These are phyloP conservation scores for Balaeniceps rex DNA, from an alignment of 2,113 vertebrate genomes.

Conservation along the genomic window DNA sequence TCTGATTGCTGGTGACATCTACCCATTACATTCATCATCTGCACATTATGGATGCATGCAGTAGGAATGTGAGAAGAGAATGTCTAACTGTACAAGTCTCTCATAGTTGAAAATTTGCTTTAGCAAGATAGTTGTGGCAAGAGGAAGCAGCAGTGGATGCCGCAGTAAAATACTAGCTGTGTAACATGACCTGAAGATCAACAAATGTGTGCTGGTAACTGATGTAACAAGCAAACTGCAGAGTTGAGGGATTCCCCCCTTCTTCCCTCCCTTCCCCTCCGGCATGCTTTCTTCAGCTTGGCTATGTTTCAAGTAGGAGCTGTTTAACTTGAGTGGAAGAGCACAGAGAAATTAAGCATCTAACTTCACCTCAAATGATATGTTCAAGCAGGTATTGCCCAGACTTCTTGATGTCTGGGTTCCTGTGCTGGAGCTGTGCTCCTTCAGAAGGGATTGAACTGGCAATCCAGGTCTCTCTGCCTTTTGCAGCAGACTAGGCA, in stretches of 20 bases:
- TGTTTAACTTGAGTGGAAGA: background rate
- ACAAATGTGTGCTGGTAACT: background rate
- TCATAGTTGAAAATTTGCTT: background rate
- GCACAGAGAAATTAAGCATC: background rate
- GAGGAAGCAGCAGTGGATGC: background rate
- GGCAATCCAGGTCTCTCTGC: background rate
- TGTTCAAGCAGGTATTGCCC: background rate
- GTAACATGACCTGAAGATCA: background rate
- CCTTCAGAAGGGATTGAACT: background rate
- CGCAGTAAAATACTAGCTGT: background rate
- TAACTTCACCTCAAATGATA: background rate
- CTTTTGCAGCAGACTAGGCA: background rate
- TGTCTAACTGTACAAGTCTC: background rate
- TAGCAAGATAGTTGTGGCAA: background rate
- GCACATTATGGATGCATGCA: background rate
- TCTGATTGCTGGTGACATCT: background rate
- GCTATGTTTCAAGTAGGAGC: background rate
- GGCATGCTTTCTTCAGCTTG: background rate
- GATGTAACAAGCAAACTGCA: background rate
- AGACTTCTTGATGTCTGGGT: background rate
- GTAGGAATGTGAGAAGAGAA: background rate
- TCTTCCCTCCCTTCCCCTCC: background rate
- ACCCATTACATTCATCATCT: fast-evolving
- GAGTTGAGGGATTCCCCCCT: background rate
- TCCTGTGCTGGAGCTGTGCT: background rate